These are phyloP conservation scores for Theristicus caerulescens DNA, from an alignment of 2,113 vertebrate genomes.

Conservation along the genomic window DNA sequence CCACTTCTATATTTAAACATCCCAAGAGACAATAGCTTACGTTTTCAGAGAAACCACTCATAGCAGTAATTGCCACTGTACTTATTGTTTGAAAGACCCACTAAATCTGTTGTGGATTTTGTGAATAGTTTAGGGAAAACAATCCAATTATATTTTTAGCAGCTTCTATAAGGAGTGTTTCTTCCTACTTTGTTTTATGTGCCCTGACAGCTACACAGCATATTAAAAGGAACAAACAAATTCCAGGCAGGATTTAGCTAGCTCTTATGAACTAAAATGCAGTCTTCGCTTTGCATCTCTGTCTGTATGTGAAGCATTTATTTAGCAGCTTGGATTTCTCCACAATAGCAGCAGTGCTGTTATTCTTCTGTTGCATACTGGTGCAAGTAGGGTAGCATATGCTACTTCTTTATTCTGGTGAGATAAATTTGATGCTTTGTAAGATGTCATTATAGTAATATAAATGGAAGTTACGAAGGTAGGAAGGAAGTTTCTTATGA, in stretches of 20 bases:
- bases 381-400: not conserved
- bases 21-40: conserved; percentile 17
- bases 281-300: not conserved
- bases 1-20: conserved; percentile 18
- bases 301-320: not conserved
- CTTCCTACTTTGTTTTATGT: not conserved
- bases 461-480: not conserved
- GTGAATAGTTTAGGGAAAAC: conserved; percentile 28
- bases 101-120: conserved; percentile 40
- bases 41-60: conserved; percentile 4
- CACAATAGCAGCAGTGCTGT: not conserved
- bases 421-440: not conserved
- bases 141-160: conserved; percentile 34
- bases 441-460: not conserved
- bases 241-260: not conserved
- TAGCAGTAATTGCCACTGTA: conserved; percentile 36
- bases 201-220: not conserved
- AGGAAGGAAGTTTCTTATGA: not conserved
- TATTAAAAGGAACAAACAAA: not conserved
- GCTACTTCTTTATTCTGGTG: not conserved
- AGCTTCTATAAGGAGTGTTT: not conserved
- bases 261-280: not conserved
- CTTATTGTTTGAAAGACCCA: conserved; percentile 26
- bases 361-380: not conserved
- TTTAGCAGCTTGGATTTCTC: not conserved